Base-by-base conservation (phyloP, 2,113 vertebrate species). In the Leucopsar rothschildi region DNA sequence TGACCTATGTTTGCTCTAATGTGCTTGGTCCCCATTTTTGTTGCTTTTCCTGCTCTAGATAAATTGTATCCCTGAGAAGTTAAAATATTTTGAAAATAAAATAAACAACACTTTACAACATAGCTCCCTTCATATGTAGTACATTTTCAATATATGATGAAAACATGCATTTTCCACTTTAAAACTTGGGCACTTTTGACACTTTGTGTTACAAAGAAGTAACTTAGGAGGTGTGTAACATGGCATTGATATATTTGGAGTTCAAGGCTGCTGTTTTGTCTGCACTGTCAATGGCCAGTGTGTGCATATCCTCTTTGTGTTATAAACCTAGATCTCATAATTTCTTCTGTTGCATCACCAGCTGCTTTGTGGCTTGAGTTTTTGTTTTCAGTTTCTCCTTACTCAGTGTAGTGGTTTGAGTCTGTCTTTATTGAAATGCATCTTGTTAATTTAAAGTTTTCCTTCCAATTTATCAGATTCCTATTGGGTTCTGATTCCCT, bases 1-100 rank as follows among this genome's bases (percentile, higher is more conserved):
- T 2, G 8, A 68, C 33, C 35, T 59, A 5, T 0, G 0, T 21
- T 81, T 77, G 15, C 21, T 80, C 33, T 80, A 53, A 6, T 23
- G 23, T n/a, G 15, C n/a, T 75, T 1, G 0, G 16, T 65, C 8
- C 9, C 25, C 1, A 0, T 19, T 92, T 90, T 42, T 59, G 15
- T 73, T 82, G 33, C 14, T 70, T 94, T 87, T 61, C 10, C 19
- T 83, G 9, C 18, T 83, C 31, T 89, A 71, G 60, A 66, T 47
- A 84, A 71, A 31, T 28, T 15, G 3, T 40, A 29, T 75, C 50
- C 70, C 29, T 84, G 21, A 71, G 45, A 88, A 63, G 8, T 23
- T 50, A 25, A 77, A 91, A 55, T 73, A 73, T 73, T 18, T 10
- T 20, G 10, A 23, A 71, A 68, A 25, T 35, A 47, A 87, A 86